Evolutionary conservation across 2,888 invertebrate species (phyloP), one percentile per base, ranked within the genome.

Genomic region (Sycophila texana): DNA sequence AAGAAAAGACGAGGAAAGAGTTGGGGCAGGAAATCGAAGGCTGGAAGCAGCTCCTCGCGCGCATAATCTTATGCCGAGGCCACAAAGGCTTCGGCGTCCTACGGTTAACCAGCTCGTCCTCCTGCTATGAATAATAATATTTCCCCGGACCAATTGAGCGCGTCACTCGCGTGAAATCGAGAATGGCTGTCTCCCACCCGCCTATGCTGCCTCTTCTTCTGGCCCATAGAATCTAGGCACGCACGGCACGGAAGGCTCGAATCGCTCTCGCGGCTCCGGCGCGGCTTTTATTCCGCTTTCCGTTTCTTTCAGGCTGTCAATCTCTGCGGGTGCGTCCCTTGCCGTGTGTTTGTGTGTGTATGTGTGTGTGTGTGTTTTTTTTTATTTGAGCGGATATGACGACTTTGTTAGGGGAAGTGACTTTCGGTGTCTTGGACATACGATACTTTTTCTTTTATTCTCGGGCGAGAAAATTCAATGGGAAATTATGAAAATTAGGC

Each of bases 81-180:
- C 74, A 78, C 78, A 78, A 78, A 78, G 73, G 63, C 4, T 4
- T 7, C 39, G 39, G 3, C 26, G 4, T 39, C 5, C 20, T 77
- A 57, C 26, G 70, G 58, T 61, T 72, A 61, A 58, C 71, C 57
- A 51, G 57, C 53, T 39, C 39, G 39, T 39, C 39, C 39, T 39
- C 73, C 67, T 67, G 53, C 77, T 73, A 73, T 73, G 77, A 77
- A 77, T 77, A 77, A 73, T 72, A 77, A 77, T 77, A 60, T 67
- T 67, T 67, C 73, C 58, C 16, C 72, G 60, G 67, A 14, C 49
- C 77, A 61, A 73, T 72, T 67, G 60, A 60, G 77, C 65, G 16
- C 58, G 71, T 66, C 66, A 53, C 12, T 61, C 53, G 73, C 67
- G 72, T 77, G 73, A 77, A 77, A 73, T 77, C 73, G 73, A 77